These are phyloP conservation scores for Ochotona curzoniae DNA, from an alignment of 2,113 vertebrate species.

Conservation along the genomic window DNA sequence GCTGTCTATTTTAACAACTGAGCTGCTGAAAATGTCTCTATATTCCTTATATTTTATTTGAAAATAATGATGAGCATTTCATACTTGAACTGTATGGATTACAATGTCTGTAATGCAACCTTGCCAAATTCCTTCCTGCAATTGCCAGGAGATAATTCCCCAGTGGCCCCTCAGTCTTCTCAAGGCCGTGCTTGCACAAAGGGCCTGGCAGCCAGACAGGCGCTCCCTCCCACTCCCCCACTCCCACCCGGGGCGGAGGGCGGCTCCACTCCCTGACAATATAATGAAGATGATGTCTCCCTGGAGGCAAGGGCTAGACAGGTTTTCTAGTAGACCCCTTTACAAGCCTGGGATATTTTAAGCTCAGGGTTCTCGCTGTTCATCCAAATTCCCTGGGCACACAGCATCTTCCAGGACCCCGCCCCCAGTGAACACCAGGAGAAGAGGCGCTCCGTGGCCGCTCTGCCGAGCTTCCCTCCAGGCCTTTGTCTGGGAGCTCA, in stretches of 20 bases:
- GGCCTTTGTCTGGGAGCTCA: background rate
- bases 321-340: background rate
- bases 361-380: background rate
- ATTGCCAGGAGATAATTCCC: background rate
- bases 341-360: background rate
- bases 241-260: background rate
- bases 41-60: conserved; percentile 10
- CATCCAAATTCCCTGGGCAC: background rate
- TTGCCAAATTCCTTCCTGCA: background rate
- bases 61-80: background rate
- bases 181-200: background rate
- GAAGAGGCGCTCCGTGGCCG: accelerated
- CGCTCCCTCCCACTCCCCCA: background rate
- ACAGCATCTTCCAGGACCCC: background rate
- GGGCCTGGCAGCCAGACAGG: background rate
- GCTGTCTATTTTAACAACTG: conserved; percentile 1
- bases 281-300: background rate
- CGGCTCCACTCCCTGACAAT: background rate
- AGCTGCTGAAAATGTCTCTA: background rate
- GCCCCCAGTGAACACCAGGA: too few species aligned
- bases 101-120: background rate
- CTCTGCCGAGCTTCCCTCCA: too few species aligned
- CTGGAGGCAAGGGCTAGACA: background rate
- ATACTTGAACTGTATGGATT: background rate
- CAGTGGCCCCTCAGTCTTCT: background rate